Evolutionary conservation across 2,888 invertebrate genomes (phyloP), one percentile per base, ranked within the genome.

Genomic region (Xestoiulus laeticollis): DNA sequence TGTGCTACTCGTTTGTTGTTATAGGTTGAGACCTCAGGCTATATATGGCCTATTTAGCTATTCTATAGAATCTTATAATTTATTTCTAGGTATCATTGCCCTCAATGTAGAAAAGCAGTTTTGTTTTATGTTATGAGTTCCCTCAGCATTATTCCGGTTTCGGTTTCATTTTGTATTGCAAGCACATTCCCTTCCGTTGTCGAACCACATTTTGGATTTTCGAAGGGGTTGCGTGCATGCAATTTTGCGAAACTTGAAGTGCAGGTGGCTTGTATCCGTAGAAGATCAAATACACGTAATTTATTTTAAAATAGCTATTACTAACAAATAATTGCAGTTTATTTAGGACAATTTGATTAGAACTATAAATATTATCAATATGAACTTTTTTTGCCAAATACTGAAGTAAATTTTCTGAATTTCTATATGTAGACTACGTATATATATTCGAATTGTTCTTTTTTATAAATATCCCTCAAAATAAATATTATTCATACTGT

Each of bases 1-100:
- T 59, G 1, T 59, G 16, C 22, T 59, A 59, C 59, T 22, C 22
- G 59, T n/a, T 59, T 22, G 5, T 22, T 22, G 59, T 59, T 22
- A 59, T 59, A 59, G 59, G 59, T 59, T 59, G 59, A 10, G 59
- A 22, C 59, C 59, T 59, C 59, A 22, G 59, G 59, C 59, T 59
- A 59, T n/a, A n/a, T n/a, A n/a, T 59, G 59, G 59, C 59, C 59
- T 59, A 59, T 59, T 59, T 59, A 3, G 59, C 16, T n/a, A 22
- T 53, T 16, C 4, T 59, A 59, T 6, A 22, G 59, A 22, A n/a
- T 59, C 22, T 53, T 59, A 44, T 44, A 44, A 44, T 59, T 59
- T 22, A 22, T 59, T 59, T 59, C 22, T 22, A 8, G 4, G 59
- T 22, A 22, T 59, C 59, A 22, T 59, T 59, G 59, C 59, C 59